Base-by-base conservation (phyloP, 2,888 invertebrate species). In the Stenodera caucasica region DNA sequence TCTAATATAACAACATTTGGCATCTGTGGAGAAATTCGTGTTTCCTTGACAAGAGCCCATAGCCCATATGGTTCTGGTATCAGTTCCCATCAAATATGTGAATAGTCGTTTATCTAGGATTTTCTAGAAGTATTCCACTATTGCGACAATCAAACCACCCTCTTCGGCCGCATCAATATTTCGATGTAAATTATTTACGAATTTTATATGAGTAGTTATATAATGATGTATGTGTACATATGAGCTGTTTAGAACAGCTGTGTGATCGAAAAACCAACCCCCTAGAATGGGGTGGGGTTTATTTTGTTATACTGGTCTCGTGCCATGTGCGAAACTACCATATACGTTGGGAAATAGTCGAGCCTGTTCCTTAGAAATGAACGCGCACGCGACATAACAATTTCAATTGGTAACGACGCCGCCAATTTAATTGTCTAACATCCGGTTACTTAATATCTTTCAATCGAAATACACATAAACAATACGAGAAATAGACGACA, bases 191-290 rank as follows among this genome's bases (percentile, higher is more conserved):
- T n/a, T 26, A 26, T 26, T 2, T 26, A 26, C 26, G 3, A 4
- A 26, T 26, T 4, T 26, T 5, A 5, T 26, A 26, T 4, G 5
- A 26, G 26, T 26, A 5, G 26, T 26, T 26, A 26, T 26, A 26
- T 26, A 26, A 26, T 5, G 26, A 4, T 45, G 45, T 45, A 45
- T 45, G 45, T 21, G 45, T 45, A 23, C 5, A 21, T 49, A 15
- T 55, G 35, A 29, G 51, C 54, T n/a, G 12, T 52, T 37, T 35
- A 11, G 58, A 79, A 78, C 78, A 79, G 78, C 78, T 78, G 78
- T 68, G 45, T 78, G 75, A 75, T 75, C 73, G 72, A 72, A 75
- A 78, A 79, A 78, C 75, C 78, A 75, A 78, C 80, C 80, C 80
- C 77, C 74, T 74, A 71, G 73, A 70, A 74, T 76, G 68, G 78